Conservation (phyloP, 64 coral and sea anemone genomes). For the Porites lutea region DNA sequence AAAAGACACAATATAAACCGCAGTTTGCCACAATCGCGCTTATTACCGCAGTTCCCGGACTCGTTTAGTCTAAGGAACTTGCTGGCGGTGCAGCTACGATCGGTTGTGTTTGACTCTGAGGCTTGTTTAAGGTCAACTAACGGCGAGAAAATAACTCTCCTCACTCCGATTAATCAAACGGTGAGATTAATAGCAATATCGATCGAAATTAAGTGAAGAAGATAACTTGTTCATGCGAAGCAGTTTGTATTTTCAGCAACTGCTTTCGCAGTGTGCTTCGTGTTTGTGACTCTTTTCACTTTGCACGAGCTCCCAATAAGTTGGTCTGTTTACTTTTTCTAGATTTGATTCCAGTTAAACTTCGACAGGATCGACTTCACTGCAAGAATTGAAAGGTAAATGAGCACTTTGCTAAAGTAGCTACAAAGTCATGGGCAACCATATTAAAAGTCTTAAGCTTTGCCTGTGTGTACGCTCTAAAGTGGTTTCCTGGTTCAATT, state of each 20-base stretch:
- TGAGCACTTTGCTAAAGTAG: background rate
- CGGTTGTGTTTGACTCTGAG: background rate
- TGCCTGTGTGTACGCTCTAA: no score
- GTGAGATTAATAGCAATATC: background rate
- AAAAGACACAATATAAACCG: constrained; percentile 14
- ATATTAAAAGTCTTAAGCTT: no score
- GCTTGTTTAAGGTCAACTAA: background rate
- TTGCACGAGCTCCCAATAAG: no score
- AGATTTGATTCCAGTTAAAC: background rate
- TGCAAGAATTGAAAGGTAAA: background rate
- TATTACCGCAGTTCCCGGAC: background rate
- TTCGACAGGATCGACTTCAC: background rate
- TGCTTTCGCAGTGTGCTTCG: no score
- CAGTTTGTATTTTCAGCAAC: no score
- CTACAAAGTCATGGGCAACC: no score
- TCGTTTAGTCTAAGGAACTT: background rate
- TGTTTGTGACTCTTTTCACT: no score
- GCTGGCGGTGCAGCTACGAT: no score
- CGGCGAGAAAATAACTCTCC: background rate
- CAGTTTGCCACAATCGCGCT: background rate
- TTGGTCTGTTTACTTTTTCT: background rate
- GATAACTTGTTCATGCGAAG: no score
- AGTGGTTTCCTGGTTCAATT: background rate
- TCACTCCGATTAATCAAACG: background rate
- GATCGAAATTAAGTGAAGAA: no score